A percentile compares a stretch with the other conserved stretches of the same genome.
These are phyloP conservation scores for Machimus rusticus DNA, from an alignment of 2,888 invertebrate species.

Conservation along the genomic window DNA sequence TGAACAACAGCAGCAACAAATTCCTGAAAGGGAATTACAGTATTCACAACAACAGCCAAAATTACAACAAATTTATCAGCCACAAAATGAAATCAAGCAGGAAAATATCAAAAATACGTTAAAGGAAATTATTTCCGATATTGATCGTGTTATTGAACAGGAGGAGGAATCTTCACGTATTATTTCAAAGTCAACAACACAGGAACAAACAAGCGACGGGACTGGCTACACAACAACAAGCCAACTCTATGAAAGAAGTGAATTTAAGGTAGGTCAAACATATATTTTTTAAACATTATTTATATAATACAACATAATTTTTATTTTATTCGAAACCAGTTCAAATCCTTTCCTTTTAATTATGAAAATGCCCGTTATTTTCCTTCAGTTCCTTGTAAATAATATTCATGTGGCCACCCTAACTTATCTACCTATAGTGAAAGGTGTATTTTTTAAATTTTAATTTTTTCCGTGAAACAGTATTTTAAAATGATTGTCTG, in stretches of 20 bases:
- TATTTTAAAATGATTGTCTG: too few species aligned
- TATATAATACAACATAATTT: background rate
- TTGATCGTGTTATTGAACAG: conserved; percentile 67
- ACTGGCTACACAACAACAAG: conserved; percentile 2
- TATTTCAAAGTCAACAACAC: background rate
- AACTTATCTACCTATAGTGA: background rate
- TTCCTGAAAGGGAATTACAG: background rate
- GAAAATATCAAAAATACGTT: conserved; percentile 67
- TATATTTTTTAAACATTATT: background rate
- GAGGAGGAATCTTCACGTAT: conserved; percentile 55
- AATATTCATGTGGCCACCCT: background rate
- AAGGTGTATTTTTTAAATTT: background rate
- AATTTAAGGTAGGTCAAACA: conserved; percentile 8
- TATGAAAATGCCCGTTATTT: background rate
- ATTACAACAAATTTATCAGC: conserved; percentile 39
- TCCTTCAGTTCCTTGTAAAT: background rate
- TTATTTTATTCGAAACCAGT: background rate
- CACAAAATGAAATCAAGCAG: conserved; percentile 62
- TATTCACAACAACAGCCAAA: conserved; percentile 33
- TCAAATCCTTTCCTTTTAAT: too few species aligned
- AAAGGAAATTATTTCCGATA: conserved; percentile 69
- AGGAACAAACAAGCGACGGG: conserved; percentile 1
- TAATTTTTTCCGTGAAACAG: too few species aligned
- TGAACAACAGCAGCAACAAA: background rate
- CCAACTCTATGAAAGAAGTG: conserved; percentile 9